Conservation (phyloP, 2,113 vertebrate species). For the Lonchura striata region DNA sequence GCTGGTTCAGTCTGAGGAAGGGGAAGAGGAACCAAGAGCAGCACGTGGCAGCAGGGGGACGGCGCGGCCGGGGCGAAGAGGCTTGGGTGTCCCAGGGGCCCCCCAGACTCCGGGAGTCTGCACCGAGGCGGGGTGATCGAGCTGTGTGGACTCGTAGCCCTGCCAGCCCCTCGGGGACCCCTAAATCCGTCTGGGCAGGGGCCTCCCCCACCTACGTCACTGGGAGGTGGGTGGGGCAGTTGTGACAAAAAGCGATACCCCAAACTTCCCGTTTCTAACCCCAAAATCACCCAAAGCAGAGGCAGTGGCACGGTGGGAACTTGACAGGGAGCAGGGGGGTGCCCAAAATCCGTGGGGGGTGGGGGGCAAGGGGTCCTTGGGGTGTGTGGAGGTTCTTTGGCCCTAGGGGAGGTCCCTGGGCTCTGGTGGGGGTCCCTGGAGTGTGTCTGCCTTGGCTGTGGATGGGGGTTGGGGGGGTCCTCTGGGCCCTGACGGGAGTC, state of each 20-base stretch:
- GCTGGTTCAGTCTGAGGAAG: neutral
- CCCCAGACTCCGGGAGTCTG: too few species aligned
- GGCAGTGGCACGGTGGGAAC: neutral
- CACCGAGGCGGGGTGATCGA: too few species aligned
- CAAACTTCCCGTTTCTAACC: neutral
- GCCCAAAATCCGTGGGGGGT: too few species aligned
- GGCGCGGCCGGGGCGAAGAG: too few species aligned
- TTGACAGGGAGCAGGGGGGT: neutral
- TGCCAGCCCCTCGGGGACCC: too few species aligned
- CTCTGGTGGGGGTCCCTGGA: neutral
- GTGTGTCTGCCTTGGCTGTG: too few species aligned
- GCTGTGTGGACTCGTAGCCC: accelerated
- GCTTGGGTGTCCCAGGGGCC: neutral
- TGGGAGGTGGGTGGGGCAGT: neutral
- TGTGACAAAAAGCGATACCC: neutral
- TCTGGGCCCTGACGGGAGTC: too few species aligned
- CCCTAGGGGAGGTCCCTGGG: neutral
- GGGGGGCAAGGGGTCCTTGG: neutral
- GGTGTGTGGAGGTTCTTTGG: neutral
- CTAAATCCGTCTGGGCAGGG: neutral
- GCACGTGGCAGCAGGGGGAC: neutral
- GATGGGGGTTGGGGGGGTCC: too few species aligned
- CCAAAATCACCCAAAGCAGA: neutral
- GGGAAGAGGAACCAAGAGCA: neutral
- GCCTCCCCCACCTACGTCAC: neutral